Conservation (phyloP, 1,140 invertebrate genomes). For the Dendrolimus kikuchii region DNA sequence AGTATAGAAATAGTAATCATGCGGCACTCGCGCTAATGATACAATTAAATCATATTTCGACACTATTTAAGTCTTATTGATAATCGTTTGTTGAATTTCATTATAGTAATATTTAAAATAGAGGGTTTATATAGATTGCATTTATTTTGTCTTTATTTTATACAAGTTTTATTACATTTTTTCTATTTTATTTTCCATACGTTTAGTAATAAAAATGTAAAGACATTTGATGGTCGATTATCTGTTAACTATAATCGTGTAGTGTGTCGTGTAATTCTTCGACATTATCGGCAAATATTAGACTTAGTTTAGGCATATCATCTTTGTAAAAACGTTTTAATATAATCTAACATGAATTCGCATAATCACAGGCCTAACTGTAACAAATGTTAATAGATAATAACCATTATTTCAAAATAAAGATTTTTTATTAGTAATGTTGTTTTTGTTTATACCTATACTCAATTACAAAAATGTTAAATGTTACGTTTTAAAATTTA, state of each 20-base stretch:
- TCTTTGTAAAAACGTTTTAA: conserved; percentile 58
- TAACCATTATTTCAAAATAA: conserved; percentile 70
- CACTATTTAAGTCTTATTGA: conserved; percentile 52
- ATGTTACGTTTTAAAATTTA: too few relatives aligned
- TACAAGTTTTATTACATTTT: conserved; percentile 51
- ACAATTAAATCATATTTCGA: conserved; percentile 51
- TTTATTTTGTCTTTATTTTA: conserved; percentile 66
- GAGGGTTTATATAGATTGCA: conserved; percentile 61
- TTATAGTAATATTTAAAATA: conserved; percentile 57
- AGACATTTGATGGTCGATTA: conserved; percentile 63
- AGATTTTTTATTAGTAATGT: conserved; percentile 51
- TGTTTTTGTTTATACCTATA: conserved; percentile 21
- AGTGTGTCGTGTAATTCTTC: conserved; percentile 17
- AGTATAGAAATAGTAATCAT: conserved; percentile 72
- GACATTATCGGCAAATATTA: conserved; percentile 21
- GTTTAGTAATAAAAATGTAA: conserved; percentile 47
- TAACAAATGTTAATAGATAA: conserved; percentile 71
- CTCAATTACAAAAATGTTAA: neutral
- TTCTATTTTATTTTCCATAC: conserved; percentile 66
- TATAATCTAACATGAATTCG: conserved; percentile 41
- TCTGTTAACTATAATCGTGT: conserved; percentile 57
- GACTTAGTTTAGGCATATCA: conserved; percentile 56
- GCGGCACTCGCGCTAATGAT: conserved; percentile 52
- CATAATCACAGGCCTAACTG: conserved; percentile 62
- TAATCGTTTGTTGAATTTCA: conserved; percentile 63